Evolutionary conservation across 2,113 vertebrate species (phyloP).

Genomic region (Origma solitaria): DNA sequence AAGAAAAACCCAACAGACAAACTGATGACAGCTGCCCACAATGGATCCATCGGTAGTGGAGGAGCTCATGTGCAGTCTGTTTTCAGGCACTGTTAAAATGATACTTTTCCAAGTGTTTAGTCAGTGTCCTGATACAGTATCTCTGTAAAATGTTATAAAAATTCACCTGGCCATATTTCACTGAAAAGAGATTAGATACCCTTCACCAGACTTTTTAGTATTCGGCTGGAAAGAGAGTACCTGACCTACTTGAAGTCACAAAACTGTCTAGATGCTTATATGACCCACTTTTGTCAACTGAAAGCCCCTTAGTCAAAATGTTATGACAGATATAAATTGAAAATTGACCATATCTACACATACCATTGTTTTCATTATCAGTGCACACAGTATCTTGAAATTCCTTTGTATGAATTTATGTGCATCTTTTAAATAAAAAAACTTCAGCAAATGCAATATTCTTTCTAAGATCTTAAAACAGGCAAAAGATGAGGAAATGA

Average conservation of each 20-base stretch:
- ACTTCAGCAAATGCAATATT: background rate
- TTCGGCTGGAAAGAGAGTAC: background rate
- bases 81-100: background rate
- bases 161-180: background rate
- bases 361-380: background rate
- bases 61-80: background rate
- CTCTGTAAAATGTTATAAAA: background rate
- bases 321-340: background rate
- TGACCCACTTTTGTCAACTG: background rate
- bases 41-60: rapidly evolving
- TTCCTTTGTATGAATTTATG: background rate
- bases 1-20: background rate
- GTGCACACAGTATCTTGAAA: background rate
- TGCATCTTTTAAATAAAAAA: background rate
- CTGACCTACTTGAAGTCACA: background rate
- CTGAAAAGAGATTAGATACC: background rate
- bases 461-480: background rate
- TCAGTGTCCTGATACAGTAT: background rate
- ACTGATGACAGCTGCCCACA: background rate
- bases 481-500: background rate
- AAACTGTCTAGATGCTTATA: background rate
- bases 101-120: background rate
- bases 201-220: background rate
- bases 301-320: background rate
- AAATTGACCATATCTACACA: background rate